These are phyloP conservation scores for Colossoma macropomum DNA, from an alignment of 2,113 vertebrate genomes.

Conservation along the genomic window DNA sequence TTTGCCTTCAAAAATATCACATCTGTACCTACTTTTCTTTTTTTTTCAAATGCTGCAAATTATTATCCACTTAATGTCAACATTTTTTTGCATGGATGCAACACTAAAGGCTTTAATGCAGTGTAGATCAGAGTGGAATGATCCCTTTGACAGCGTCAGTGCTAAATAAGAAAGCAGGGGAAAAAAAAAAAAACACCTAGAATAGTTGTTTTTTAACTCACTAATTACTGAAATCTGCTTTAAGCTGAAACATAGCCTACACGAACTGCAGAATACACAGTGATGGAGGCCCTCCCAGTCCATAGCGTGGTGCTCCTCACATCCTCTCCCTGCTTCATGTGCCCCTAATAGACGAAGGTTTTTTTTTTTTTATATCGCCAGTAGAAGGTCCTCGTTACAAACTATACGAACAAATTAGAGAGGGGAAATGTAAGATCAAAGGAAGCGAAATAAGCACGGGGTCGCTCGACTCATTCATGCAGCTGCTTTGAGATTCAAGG, in stretches of 20 bases:
- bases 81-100: not conserved
- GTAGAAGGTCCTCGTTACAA: slow-evolving; percentile 83
- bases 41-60: not conserved
- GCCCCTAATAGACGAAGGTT: slow-evolving; percentile 52
- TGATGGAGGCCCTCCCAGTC: slow-evolving; percentile 5
- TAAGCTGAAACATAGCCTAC: not conserved
- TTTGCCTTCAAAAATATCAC: not conserved
- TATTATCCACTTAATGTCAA: not conserved
- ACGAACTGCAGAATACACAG: slow-evolving; percentile 25
- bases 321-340: slow-evolving; percentile 28
- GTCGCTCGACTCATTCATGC: slow-evolving; percentile 89
- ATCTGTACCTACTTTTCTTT: not conserved
- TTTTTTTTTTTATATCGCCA: slow-evolving; percentile 46
- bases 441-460: slow-evolving; percentile 85
- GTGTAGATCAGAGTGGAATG: not conserved
- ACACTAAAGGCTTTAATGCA: not conserved
- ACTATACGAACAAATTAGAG: slow-evolving; percentile 90
- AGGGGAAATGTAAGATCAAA: slow-evolving; percentile 90
- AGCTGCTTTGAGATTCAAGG: slow-evolving; percentile 91
- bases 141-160: not conserved
- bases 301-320: not conserved
- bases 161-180: slow-evolving; percentile 9
- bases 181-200: not conserved
- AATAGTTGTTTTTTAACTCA: not conserved
- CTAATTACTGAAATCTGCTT: slow-evolving; percentile 19